Evolutionary conservation across 2,113 vertebrate species (phyloP).

Genomic region (Girardinichthys multiradiatus): DNA sequence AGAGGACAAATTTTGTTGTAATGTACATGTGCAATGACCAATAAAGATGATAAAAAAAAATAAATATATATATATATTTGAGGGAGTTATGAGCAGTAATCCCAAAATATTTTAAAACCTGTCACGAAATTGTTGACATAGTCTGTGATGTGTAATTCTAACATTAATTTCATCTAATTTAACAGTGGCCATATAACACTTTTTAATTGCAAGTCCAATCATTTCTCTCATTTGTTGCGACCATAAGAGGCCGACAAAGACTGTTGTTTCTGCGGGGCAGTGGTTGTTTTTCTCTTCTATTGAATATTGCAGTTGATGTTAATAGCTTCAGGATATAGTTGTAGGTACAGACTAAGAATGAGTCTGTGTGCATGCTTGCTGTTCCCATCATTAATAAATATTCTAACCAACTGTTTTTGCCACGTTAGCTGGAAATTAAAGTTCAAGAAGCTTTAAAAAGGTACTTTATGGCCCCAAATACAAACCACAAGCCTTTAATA

Average conservation of each 20-base stretch:
- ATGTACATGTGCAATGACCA: too few relatives aligned
- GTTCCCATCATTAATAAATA: slow-evolving; percentile 4
- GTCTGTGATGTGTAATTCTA: background rate
- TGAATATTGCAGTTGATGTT: background rate
- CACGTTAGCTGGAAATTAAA: slow-evolving; percentile 10
- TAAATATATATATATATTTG: too few relatives aligned
- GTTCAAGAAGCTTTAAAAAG: slow-evolving; percentile 16
- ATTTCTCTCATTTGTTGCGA: background rate
- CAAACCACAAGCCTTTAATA: slow-evolving; percentile 11
- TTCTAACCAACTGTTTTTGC: slow-evolving; percentile 4
- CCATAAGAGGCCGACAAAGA: background rate
- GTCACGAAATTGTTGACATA: background rate
- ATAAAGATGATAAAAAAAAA: too few relatives aligned
- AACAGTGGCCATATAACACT: too few relatives aligned
- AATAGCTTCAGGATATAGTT: background rate
- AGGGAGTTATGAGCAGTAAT: background rate
- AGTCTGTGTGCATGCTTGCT: slow-evolving; percentile 63
- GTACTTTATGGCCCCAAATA: slow-evolving; percentile 5
- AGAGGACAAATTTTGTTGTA: too few relatives aligned
- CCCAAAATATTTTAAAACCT: background rate
- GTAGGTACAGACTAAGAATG: background rate
- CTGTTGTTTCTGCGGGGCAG: slow-evolving; percentile 53
- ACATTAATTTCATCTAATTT: background rate
- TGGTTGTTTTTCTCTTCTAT: background rate
- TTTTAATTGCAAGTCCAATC: background rate